Conservation (phyloP, 2,888 invertebrate genomes). For the Trachelus tabidus region DNA sequence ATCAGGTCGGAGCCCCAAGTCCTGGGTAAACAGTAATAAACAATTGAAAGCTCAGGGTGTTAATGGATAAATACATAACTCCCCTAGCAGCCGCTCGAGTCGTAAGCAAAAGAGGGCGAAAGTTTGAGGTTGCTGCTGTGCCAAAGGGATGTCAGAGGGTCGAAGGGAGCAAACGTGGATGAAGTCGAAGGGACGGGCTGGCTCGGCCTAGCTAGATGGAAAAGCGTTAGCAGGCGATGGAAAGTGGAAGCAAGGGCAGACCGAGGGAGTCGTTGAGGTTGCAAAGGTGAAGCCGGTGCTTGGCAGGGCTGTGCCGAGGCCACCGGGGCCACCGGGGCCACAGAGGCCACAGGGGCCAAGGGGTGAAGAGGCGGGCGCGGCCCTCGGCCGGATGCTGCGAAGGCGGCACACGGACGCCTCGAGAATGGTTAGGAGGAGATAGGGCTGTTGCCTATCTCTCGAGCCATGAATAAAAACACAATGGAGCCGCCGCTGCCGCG, state of each 20-base stretch:
- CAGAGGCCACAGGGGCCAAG: neutral
- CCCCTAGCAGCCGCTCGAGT: constrained; percentile 11
- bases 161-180: constrained; percentile 3
- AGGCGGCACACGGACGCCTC: neutral
- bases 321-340: neutral
- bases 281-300: constrained; percentile 7
- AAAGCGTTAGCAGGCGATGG: too few relatives aligned
- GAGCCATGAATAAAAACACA: constrained; percentile 59
- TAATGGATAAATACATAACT: constrained; percentile 46
- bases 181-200: too few relatives aligned
- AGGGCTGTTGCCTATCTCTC: constrained; percentile 54
- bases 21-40: constrained; percentile 18
- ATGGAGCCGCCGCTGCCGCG: constrained; percentile 47
- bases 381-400: neutral
- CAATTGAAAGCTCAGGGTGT: constrained; percentile 32
- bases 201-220: too few relatives aligned
- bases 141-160: neutral
- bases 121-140: constrained; percentile 31
- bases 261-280: neutral
- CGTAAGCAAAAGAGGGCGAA: constrained; percentile 29
- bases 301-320: constrained; percentile 1
- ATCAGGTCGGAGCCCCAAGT: constrained; percentile 9
- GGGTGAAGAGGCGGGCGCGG: neutral
- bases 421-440: constrained; percentile 36
- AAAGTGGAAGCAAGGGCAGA: constrained; percentile 1